phyloP scores from a whole-genome alignment of 2,113 vertebrate species.

The Oryzias curvinotus region DNA sequence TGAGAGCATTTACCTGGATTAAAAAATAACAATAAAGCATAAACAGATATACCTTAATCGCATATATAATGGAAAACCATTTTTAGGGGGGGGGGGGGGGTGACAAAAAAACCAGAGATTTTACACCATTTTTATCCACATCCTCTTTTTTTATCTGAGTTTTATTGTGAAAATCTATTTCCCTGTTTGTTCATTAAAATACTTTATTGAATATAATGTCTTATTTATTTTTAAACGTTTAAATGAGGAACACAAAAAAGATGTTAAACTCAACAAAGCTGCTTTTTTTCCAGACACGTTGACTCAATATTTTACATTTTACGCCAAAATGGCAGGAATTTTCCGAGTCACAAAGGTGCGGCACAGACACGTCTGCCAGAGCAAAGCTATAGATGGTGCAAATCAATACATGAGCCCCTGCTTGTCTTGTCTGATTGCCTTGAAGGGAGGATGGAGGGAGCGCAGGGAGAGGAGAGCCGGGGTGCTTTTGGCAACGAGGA shows the following conservation, averaged over 20 bases:
- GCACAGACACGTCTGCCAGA: conserved; percentile 15
- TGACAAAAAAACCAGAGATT: too few species aligned
- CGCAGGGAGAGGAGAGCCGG: not conserved
- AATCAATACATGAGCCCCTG: conserved; percentile 48
- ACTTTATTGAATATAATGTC: not conserved
- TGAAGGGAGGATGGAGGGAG: conserved; percentile 39
- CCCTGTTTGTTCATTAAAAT: too few species aligned
- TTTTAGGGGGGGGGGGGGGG: too few species aligned
- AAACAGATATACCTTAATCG: too few species aligned
- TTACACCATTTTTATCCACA: too few species aligned
- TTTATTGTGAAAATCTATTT: too few species aligned
- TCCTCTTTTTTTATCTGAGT: too few species aligned
- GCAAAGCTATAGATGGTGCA: conserved; percentile 37
- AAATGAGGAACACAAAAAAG: not conserved
- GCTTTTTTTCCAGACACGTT: conserved; percentile 28
- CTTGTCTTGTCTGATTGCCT: conserved; percentile 43
- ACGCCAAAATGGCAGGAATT: conserved; percentile 10
- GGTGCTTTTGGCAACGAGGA: conserved; percentile 56
- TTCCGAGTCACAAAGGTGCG: conserved; percentile 40
- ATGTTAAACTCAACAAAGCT: conserved; percentile 15
- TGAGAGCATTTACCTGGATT: too few species aligned
- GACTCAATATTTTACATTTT: conserved; percentile 10
- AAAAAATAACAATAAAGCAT: too few species aligned
- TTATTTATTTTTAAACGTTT: not conserved
- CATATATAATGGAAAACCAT: too few species aligned